A percentile compares a stretch with the other conserved stretches of the same genome.
phyloP scores from a whole-genome alignment of 2,113 vertebrate genomes.

The Percina caprodes region DNA sequence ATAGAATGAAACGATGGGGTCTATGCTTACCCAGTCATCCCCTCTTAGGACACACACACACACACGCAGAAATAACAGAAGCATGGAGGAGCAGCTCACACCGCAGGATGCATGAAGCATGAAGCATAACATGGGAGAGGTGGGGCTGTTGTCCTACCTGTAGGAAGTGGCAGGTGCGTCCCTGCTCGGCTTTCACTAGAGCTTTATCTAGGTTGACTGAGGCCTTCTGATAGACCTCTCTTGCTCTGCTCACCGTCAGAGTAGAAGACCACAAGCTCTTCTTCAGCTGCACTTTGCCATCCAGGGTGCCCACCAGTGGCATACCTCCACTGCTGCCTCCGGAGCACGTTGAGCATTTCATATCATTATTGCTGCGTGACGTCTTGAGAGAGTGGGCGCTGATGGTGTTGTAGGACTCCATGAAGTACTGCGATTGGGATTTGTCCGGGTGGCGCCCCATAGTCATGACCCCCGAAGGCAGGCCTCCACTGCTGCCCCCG shows the following conservation, averaged over 20 bases:
- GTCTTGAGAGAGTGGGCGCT: constrained; percentile 94
- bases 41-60: not conserved
- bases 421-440: constrained; percentile 92
- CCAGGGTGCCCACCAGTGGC: constrained; percentile 48
- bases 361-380: constrained; percentile 92
- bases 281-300: constrained; percentile 89
- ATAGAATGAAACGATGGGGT: constrained; percentile 16
- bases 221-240: constrained; percentile 96
- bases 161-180: constrained; percentile 95
- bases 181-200: constrained; percentile 95
- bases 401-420: constrained; percentile 97
- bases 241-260: constrained; percentile 95
- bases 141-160: constrained; percentile 87
- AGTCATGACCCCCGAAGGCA: constrained; percentile 93
- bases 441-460: constrained; percentile 91
- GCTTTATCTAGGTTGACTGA: constrained; percentile 95
- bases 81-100: constrained; percentile 27
- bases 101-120: constrained; percentile 38
- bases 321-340: constrained; percentile 76
- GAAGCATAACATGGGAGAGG: constrained; percentile 36
- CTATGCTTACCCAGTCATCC: constrained; percentile 8
- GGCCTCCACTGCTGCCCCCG: constrained; percentile 49
- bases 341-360: constrained; percentile 83
- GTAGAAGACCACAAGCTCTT: constrained; percentile 98
- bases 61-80: constrained; percentile 16